Percentiles rank a stretch among this genome's conserved stretches.
phyloP scores from a whole-genome alignment of 2,113 vertebrate species.

The Bambusicola thoracicus region DNA sequence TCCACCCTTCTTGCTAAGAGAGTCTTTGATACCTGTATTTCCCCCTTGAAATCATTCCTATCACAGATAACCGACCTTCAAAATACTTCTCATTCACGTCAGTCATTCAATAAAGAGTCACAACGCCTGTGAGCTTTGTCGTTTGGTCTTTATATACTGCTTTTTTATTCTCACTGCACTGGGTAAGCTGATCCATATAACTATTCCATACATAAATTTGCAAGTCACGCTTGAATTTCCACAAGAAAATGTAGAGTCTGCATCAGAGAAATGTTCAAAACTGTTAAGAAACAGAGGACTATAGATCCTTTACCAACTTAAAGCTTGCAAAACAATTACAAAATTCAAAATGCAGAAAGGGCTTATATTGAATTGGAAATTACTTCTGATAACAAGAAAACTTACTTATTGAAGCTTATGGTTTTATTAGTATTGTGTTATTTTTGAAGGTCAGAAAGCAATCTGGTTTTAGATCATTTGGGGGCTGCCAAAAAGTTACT shows the following conservation, averaged over 20 bases:
- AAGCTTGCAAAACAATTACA: not conserved
- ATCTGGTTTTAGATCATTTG: not conserved
- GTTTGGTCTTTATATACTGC: not conserved
- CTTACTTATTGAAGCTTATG: slow-evolving; percentile 9
- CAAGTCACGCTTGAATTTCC: not conserved
- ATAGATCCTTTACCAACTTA: not conserved
- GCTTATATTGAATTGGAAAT: slow-evolving; percentile 8
- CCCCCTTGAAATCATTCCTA: not conserved
- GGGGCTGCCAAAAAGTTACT: not conserved
- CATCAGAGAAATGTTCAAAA: not conserved
- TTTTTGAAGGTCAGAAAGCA: slow-evolving; percentile 2
- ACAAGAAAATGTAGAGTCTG: not conserved
- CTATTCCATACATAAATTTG: not conserved
- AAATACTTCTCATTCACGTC: not conserved
- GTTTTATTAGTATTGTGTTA: not conserved
- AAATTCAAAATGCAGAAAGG: not conserved
- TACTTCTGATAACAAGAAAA: not conserved
- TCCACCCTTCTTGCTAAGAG: not conserved
- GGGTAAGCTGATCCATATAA: not conserved
- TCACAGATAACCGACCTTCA: accelerated
- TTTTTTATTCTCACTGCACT: not conserved
- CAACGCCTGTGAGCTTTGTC: not conserved
- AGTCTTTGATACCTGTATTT: accelerated
- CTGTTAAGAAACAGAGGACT: not conserved
- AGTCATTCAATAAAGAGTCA: not conserved